Percentiles rank a stretch among this genome's conserved stretches.
These are phyloP conservation scores for Bimastos eiseni DNA, from an alignment of 2,888 invertebrate species.

Conservation along the genomic window DNA sequence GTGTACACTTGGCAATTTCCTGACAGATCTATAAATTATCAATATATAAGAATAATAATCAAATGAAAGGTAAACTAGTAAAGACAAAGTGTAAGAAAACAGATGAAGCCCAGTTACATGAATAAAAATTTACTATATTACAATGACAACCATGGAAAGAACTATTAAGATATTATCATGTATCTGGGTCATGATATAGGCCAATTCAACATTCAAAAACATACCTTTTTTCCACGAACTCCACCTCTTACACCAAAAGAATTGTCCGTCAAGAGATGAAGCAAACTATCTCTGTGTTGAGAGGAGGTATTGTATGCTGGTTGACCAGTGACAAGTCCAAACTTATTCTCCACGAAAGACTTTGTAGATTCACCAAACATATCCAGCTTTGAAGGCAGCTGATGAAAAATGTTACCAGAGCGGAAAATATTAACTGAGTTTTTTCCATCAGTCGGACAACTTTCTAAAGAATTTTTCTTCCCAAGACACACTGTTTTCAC, in stretches of 20 bases:
- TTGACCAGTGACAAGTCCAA: not conserved
- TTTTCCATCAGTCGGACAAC: not conserved
- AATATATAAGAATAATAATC: not conserved
- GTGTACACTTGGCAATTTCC: not conserved
- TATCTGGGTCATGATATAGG: not conserved
- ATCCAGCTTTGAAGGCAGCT: constrained; percentile 5
- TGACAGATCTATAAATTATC: not conserved
- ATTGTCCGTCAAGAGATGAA: not conserved
- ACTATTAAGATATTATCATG: not conserved
- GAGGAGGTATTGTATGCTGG: not conserved
- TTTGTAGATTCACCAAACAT: not conserved
- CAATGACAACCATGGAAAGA: not conserved
- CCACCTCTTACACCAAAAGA: constrained; percentile 14
- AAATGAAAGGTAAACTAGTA: not conserved
- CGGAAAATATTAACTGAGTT: not conserved
- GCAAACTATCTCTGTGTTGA: not conserved
- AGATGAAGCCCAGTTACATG: not conserved
- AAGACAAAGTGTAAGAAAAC: not conserved
- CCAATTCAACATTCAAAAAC: not conserved
- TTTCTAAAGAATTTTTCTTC: not conserved
- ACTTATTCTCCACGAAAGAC: not conserved
- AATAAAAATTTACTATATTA: not conserved
- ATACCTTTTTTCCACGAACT: not conserved
- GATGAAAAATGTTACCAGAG: not conserved
- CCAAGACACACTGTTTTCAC: not conserved